phyloP scores from a whole-genome alignment of 2,888 invertebrate species.

The Leptinotarsa peninsularis region DNA sequence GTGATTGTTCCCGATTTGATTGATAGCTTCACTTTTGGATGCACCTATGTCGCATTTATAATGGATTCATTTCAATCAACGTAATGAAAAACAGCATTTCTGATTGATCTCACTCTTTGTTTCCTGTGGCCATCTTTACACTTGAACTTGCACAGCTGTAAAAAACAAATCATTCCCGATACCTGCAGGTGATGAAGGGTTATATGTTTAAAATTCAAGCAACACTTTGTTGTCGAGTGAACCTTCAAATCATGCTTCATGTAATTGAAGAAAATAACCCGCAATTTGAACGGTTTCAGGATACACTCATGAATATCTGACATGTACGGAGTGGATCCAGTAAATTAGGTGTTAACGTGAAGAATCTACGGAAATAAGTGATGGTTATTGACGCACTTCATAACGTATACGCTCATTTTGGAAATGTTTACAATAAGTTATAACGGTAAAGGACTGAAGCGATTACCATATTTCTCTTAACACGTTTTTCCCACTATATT shows the following conservation, averaged over 20 bases:
- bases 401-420: constrained; percentile 3
- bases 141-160: not conserved
- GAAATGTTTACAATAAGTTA: not conserved
- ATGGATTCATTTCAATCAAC: too few relatives aligned
- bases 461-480: not conserved
- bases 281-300: constrained; percentile 15
- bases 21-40: too few relatives aligned
- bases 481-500: not conserved
- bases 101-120: too few relatives aligned
- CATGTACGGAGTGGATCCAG: constrained; percentile 10
- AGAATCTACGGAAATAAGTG: constrained; percentile 24
- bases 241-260: constrained; percentile 14
- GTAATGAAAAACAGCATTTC: too few relatives aligned
- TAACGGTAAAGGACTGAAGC: constrained; percentile 1
- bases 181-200: not conserved
- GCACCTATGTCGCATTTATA: too few relatives aligned
- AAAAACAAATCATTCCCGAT: not conserved
- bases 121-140: not conserved
- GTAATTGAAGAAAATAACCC: constrained; percentile 31
- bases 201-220: constrained; percentile 1
- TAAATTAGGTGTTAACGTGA: constrained; percentile 26
- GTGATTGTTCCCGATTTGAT: too few relatives aligned
- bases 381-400: constrained; percentile 10
- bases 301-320: constrained; percentile 11
- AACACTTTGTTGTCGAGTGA: constrained; percentile 22